Conservation (phyloP, 2,888 invertebrate genomes). For the Endotricha flammealis region DNA sequence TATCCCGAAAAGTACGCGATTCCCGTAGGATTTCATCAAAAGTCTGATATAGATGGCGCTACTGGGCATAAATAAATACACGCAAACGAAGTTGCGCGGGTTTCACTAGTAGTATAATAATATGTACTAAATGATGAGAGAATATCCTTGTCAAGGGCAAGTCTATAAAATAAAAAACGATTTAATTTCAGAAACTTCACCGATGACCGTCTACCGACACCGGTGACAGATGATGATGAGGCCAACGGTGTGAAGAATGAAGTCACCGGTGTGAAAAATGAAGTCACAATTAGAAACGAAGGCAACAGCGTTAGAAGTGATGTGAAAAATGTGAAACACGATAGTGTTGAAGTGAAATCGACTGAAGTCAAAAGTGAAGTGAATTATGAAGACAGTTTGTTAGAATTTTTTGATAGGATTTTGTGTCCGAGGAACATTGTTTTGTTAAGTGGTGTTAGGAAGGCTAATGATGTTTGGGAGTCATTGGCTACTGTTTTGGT, state of each 20-base stretch:
- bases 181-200: slow-evolving; percentile 44
- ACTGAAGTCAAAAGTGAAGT: slow-evolving; percentile 12
- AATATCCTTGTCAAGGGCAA: too few relatives aligned
- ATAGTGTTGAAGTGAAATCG: slow-evolving; percentile 17
- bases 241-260: slow-evolving; percentile 12
- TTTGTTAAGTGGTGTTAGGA: slow-evolving; percentile 36
- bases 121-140: too few relatives aligned
- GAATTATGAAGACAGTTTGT: slow-evolving; percentile 19
- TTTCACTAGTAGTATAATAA: too few relatives aligned
- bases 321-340: too few relatives aligned
- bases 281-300: slow-evolving; percentile 10
- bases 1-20: too few relatives aligned
- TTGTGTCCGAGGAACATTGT: slow-evolving; percentile 61
- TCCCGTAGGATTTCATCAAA: too few relatives aligned
- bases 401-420: slow-evolving; percentile 56
- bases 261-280: slow-evolving; percentile 13
- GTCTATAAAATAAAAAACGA: too few relatives aligned
- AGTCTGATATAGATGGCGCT: too few relatives aligned
- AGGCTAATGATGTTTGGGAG: slow-evolving; percentile 48
- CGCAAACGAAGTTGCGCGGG: too few relatives aligned
- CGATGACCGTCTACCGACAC: slow-evolving; percentile 40
- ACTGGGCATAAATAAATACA: too few relatives aligned
- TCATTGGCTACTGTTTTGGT: slow-evolving; percentile 59
- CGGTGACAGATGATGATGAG: slow-evolving; percentile 45
- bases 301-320: too few relatives aligned